Base-by-base conservation (phyloP, 2,888 invertebrate species). In the Ophion ventricosus region DNA sequence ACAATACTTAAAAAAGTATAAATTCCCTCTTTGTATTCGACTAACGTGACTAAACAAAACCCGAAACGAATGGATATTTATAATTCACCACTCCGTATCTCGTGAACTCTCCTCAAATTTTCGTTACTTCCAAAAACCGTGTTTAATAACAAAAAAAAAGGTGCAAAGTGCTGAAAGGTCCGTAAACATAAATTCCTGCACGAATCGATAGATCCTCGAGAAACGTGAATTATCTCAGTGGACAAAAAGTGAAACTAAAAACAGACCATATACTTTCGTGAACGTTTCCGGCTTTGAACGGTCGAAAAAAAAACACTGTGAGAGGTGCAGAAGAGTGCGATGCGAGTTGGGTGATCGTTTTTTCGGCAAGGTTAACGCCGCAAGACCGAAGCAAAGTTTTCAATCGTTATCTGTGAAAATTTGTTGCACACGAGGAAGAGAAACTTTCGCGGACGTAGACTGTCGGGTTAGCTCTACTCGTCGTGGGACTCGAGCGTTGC, bases 1-100 rank as follows among this genome's bases (percentile, higher is more conserved):
- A 64, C 56, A 80, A 84, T 85, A 84, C 59, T 43, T 72, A 70
- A 64, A 61, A 64, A 69, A 80, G 79, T 80, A 79, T 82, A 57
- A 7, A 57, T 77, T 1, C 43, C 56, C 72, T 25, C 49, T 35
- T 35, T n/a, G 25, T 56, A 40, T 11, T 25, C 40, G 20, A 54
- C 59, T 43, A 76, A 76, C 61, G 23, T 59, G 59, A 14, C 4
- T 49, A 54, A 72, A 79, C 1, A 14, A 56, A 20, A 29, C 29
- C 20, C 56, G 20, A 54, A 35, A 35, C 17, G 54, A 54, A 43
- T 26, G 4, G 49, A 59, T n/a, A 14, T 8, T 73, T 56, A 2
- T 29, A 1, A 29, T 70, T 54, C 23, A 17, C 29, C 1, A 35
- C 20, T 5, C 35, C 64, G 43, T 74, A 14, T 17, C 29, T 59